These are phyloP conservation scores for Pseudococcus longispinus DNA, from an alignment of 2,888 invertebrate genomes.

Conservation along the genomic window DNA sequence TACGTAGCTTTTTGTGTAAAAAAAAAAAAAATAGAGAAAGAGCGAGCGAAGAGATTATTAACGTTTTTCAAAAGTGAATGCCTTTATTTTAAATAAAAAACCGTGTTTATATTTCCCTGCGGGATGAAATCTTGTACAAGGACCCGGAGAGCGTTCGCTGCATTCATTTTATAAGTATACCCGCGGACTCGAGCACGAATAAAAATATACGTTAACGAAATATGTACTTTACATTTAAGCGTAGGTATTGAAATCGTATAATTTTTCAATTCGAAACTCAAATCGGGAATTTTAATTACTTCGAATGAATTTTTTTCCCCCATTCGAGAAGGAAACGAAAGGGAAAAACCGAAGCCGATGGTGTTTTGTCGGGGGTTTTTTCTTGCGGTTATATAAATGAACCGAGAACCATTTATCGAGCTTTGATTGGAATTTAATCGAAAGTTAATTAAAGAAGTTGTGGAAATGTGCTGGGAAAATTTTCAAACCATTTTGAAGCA, in stretches of 20 bases:
- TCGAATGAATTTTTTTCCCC: not conserved
- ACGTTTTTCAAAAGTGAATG: not conserved
- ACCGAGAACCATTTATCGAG: slow-evolving; percentile 19
- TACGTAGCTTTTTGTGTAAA: not conserved
- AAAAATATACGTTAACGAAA: not conserved
- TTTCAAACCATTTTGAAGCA: not conserved
- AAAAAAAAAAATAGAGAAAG: not conserved
- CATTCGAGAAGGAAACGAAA: not conserved
- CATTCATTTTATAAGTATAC: not conserved
- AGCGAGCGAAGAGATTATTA: slow-evolving; percentile 1
- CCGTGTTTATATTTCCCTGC: not conserved
- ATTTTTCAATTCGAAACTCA: slow-evolving; percentile 1
- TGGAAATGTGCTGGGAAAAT: not conserved
- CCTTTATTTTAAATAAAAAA: not conserved
- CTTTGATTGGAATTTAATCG: slow-evolving; percentile 39
- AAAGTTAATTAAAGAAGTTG: slow-evolving; percentile 43
- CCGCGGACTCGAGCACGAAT: not conserved
- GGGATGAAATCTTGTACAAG: not conserved
- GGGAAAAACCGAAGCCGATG: not conserved
- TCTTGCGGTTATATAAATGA: slow-evolving; percentile 9
- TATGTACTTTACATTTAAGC: not conserved
- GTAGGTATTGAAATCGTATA: not conserved
- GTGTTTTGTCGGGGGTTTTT: not conserved
- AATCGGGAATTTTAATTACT: slow-evolving; percentile 1
- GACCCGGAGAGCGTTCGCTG: not conserved